Conservation (phyloP, 2,797 vertebrate genomes). For the Tragelaphus eurycerus region DNA sequence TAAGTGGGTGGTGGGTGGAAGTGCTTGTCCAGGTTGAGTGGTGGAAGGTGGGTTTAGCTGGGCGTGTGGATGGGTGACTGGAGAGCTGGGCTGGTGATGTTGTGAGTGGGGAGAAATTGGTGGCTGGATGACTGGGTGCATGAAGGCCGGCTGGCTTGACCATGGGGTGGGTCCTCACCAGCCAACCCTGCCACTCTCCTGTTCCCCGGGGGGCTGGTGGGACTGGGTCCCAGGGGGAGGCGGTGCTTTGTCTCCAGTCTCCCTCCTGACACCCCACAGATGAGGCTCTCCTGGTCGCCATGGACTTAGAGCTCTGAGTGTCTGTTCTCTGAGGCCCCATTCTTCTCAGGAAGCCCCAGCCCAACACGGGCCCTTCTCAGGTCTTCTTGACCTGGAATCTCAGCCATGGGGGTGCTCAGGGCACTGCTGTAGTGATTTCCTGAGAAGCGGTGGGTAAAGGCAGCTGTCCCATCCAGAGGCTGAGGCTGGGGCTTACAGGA, state of each 20-base stretch:
- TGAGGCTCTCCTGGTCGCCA: neutral
- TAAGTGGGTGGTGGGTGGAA: neutral
- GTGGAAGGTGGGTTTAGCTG: too few species aligned
- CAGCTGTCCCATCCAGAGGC: neutral
- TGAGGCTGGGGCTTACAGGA: neutral
- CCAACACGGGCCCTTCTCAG: neutral
- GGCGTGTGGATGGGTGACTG: too few species aligned
- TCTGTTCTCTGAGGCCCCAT: neutral
- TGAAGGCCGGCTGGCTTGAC: neutral
- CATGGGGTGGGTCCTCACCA: neutral
- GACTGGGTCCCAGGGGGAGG: neutral
- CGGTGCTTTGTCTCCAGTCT: accelerated
- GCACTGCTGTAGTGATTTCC: neutral
- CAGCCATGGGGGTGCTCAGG: neutral
- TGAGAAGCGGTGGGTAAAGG: neutral
- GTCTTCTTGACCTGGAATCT: neutral
- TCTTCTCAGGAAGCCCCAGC: neutral
- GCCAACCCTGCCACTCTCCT: neutral
- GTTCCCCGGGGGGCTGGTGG: neutral
- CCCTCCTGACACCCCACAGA: neutral
- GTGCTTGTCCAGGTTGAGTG: neutral
- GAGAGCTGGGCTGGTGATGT: neutral
- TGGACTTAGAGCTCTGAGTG: neutral
- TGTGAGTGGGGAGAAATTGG: neutral
- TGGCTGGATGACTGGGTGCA: neutral